Base-by-base conservation (phyloP, 2,888 invertebrate species). In the Cartodere bifasciata region DNA sequence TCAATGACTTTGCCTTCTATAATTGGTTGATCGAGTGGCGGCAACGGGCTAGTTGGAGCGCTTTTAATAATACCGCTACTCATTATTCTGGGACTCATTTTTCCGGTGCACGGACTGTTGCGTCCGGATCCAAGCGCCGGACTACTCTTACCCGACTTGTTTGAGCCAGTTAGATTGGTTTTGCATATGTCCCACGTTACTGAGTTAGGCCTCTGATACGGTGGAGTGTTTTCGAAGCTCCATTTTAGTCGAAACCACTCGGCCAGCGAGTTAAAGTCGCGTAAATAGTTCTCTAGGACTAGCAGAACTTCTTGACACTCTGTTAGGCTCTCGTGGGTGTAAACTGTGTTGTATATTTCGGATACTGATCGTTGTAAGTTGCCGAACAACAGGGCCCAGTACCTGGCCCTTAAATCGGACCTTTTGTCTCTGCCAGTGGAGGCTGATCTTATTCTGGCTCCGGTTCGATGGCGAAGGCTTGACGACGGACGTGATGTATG, bases 291-390 rank as follows among this genome's bases (percentile, higher is more conserved):
- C 57, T 92, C 91, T 39, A 97, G 63, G 44, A 94, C 91, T 53
- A 95, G 66, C 39, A 94, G 84, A 2, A 90, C 91, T 67, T 97
- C 95, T 72, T 94, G 81, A 64, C 94, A 94, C 60, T 94, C 92
- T 1, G 83, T 79, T 43, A 88, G 72, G 58, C 86, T 92, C 55
- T 92, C 91, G 58, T 94, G 92, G 37, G 82, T 77, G 59, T 94
- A 91, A 35, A 95, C 95, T 0, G 92, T 92, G 55, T 85, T 86
- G 59, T 95, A 95, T 40, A 97, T 88, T 60, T 91, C 91, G 45
- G 91, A 90, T 24, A 79, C 86, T 20, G 94, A 86, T 44, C 90
- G 66, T 57, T 91, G 85, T 31, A 97, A 64, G 58, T 92, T 94
- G 17, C 92, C 92, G 60, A 95, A 92, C 26, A 95, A 65, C 46